phyloP scores from a whole-genome alignment of 2,888 invertebrate species.

The Callinectes sapidus region DNA sequence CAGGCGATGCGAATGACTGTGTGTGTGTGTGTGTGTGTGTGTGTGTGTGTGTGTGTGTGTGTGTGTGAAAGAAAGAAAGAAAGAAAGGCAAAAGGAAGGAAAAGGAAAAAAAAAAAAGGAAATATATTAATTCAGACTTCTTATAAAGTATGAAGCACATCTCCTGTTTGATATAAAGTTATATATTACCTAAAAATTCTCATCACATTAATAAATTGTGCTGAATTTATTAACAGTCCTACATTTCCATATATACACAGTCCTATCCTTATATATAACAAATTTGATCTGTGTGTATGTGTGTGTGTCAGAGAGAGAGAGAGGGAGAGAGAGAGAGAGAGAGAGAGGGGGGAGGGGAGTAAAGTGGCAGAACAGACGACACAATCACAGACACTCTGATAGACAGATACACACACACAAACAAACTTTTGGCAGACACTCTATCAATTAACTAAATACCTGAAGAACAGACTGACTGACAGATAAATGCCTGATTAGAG shows the following conservation, averaged over 20 bases:
- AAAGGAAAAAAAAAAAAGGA: not conserved
- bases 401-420: not conserved
- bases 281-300: no score
- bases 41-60: conserved; percentile 24
- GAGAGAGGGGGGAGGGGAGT: not conserved
- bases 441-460: not conserved
- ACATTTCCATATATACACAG: no score
- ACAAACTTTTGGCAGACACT: not conserved
- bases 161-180: no score
- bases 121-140: no score
- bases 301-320: not conserved
- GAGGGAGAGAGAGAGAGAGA: not conserved
- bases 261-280: no score
- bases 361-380: not conserved
- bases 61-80: not conserved
- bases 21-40: conserved; percentile 22
- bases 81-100: not conserved
- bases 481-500: not conserved
- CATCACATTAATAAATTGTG: no score
- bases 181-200: no score
- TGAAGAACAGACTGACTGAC: not conserved
- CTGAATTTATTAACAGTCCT: no score
- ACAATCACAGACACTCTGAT: not conserved
- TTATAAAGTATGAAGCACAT: no score
- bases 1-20: not conserved